Conservation (phyloP, 35 echinoderm and acorn worm species). For the Lytechinus pictus region DNA sequence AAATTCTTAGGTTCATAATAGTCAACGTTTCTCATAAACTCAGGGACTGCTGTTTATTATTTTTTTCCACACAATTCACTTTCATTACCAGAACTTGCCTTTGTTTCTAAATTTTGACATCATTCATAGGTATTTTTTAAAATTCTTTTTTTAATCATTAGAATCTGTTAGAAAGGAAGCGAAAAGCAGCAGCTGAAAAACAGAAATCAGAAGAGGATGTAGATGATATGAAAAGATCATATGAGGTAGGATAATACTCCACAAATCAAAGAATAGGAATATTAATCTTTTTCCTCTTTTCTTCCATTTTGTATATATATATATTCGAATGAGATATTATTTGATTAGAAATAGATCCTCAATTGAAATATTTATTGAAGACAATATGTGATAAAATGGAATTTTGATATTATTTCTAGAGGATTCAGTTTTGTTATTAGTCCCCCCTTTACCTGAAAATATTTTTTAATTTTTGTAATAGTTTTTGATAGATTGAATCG, state of each 20-base stretch:
- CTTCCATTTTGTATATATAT: too few relatives aligned
- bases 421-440: too few relatives aligned
- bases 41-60: too few relatives aligned
- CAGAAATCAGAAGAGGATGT: slow-evolving; percentile 87
- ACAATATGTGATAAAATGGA: neutral
- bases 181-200: slow-evolving; percentile 83
- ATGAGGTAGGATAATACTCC: slow-evolving; percentile 71
- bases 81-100: too few relatives aligned
- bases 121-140: neutral
- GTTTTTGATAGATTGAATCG: neutral
- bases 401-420: neutral
- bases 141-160: neutral
- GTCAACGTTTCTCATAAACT: too few relatives aligned
- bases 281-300: neutral
- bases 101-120: neutral
- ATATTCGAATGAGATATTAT: neutral
- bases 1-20: too few relatives aligned
- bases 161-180: slow-evolving; percentile 86
- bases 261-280: neutral
- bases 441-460: neutral
- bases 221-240: slow-evolving; percentile 89
- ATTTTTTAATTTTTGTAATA: neutral
- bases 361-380: too few relatives aligned
- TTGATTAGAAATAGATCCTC: neutral
- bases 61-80: too few relatives aligned